Conservation (phyloP, 2,797 vertebrate genomes). For the Enoplosus armatus region DNA sequence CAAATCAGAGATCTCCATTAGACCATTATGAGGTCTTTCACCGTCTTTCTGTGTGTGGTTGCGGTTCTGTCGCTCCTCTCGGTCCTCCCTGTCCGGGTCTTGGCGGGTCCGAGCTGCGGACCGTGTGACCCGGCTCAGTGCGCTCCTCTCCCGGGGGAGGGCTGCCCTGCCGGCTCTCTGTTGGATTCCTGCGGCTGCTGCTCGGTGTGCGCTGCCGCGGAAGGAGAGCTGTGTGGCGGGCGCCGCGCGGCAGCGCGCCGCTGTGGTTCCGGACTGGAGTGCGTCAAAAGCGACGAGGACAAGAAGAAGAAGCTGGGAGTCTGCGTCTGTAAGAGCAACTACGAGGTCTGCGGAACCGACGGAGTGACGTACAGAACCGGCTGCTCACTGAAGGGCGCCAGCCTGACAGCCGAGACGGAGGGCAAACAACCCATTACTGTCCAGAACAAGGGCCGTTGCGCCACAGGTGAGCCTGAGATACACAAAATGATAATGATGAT, state of each 20-base stretch:
- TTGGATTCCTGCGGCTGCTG: slow-evolving; percentile 89
- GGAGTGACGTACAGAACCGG: slow-evolving; percentile 87
- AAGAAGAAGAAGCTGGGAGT: slow-evolving; percentile 86
- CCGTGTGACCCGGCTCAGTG: slow-evolving; percentile 83
- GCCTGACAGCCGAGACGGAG: slow-evolving; percentile 78
- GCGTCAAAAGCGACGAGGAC: slow-evolving; percentile 82
- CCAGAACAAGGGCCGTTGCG: slow-evolving; percentile 91
- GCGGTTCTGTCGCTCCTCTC: slow-evolving; percentile 15
- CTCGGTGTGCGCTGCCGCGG: slow-evolving; percentile 86
- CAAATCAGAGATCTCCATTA: neutral
- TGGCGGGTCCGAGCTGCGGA: slow-evolving; percentile 66
- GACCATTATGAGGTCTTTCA: slow-evolving; percentile 43
- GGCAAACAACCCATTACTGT: slow-evolving; percentile 80
- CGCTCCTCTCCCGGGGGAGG: slow-evolving; percentile 81
- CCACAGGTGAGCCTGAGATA: slow-evolving; percentile 83
- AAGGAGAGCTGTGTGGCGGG: slow-evolving; percentile 87
- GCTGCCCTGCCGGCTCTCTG: slow-evolving; percentile 83
- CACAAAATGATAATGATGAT: neutral
- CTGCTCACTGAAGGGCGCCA: slow-evolving; percentile 89
- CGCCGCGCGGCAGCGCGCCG: slow-evolving; percentile 77
- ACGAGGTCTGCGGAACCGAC: slow-evolving; percentile 92
- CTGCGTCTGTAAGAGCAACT: slow-evolving; percentile 89
- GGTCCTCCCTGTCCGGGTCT: slow-evolving; percentile 27
- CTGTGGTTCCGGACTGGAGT: slow-evolving; percentile 90
- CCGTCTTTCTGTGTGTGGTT: slow-evolving; percentile 38